Evolutionary conservation across 2,113 vertebrate species (phyloP), one percentile per base, ranked within the genome.

Genomic region (Lota lota): DNA sequence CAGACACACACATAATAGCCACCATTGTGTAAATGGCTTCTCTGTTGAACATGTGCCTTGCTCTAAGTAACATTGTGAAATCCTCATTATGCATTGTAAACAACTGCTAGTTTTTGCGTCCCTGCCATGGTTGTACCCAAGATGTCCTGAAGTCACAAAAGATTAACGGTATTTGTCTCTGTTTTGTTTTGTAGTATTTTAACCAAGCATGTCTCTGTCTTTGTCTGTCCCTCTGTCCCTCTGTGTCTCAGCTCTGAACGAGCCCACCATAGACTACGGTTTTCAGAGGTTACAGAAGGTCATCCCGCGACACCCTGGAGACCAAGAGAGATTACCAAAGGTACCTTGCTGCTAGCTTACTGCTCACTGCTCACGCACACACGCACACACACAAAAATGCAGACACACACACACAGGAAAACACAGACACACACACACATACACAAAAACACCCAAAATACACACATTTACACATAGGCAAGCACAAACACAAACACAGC

Each of bases 281-380:
- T 99, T 98, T 83, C 97, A 99, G 89, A 94, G 97, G 79, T 94
- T 99, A 88, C 97, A 99, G 77, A 99, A 99, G 79, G 97, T 99
- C 82, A 97, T 99, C 85, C 97, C 97, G 14, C 93, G 96, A 85
- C 97, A 99, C 78, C 97, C 97, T 0, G 97, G 97, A 68, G 97
- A 99, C 79, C 97, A 97, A 0, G 97, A 99, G 80, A 93, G 96
- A 92, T 88, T 99, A 92, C 96, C 97, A 20, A 99, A 99, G 96
- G 97, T 98, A 92, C 77, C 51, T 68, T 63, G 20, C 28, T 58
- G 33, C 17, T 63, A 22, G 4, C n/a, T 19, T 6, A 21, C 14
- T 40, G 6, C 24, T 5, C 14, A 51, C 33, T 15, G 80, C 85
- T 53, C 51, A 62, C 74, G 81, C 85, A 80, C 80, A 79, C 78